Evolutionary conservation across 1,140 invertebrate species (phyloP), one percentile per base, ranked within the genome.

Genomic region (Cotesia glomerata): DNA sequence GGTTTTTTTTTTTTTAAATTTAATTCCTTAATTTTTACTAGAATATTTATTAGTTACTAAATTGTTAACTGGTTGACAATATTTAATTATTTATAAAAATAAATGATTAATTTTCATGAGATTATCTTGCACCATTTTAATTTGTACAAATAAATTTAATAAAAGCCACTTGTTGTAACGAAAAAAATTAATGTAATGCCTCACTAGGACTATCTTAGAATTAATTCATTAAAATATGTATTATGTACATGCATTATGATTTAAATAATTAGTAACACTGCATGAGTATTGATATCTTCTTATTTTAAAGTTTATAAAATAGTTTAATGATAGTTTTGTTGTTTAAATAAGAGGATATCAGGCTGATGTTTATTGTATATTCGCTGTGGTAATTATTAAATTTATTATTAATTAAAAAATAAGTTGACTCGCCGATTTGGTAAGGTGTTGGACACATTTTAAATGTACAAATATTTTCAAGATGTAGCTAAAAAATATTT

Each of bases 381-480:
- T 45, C 7, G 39, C 8, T 45, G 39, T 11, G 39, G 39, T 45
- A 45, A 45, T 45, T 45, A 45, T 45, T 45, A 45, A 45, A 9
- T 45, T 45, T 45, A 45, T 45, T 45, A 45, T 45, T 45, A 45
- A 45, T 45, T 45, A 39, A 45, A 45, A 45, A 45, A 45, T 45
- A 45, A 45, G 39, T 45, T 45, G 7, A 45, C 39, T 7, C 39
- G 39, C 39, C 5, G 84, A 82, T 80, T 80, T 77, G 81, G 82
- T 76, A 83, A 71, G 75, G 81, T 83, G 79, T 80, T 83, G 82
- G 79, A 85, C 82, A 81, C 5, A 7, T 45, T 84, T 83, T 85
- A 82, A 85, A 85, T 86, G 85, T 86, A 85, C 85, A 86, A 86
- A 86, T 86, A 85, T 85, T 85, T 85, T 85, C 84, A 80, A 85